These are phyloP conservation scores for Pammene aurita DNA, from an alignment of 2,888 invertebrate genomes.

Conservation along the genomic window DNA sequence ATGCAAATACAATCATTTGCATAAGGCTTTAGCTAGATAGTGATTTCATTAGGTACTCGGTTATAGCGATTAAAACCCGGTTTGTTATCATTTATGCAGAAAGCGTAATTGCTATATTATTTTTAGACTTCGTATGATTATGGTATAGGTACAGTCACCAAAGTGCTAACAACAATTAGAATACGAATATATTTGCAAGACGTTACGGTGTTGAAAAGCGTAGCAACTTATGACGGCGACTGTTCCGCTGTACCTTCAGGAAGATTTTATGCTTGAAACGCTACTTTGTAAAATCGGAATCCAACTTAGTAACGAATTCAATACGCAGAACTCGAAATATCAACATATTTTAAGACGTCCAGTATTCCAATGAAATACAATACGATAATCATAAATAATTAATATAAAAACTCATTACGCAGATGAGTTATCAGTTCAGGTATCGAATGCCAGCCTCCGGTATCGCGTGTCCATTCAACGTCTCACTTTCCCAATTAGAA, in stretches of 20 bases:
- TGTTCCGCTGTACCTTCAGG: no score
- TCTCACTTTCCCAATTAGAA: constrained; percentile 53
- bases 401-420: constrained; percentile 3
- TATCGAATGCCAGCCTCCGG: constrained; percentile 12
- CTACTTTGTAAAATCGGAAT: no score
- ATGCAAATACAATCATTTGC: constrained; percentile 32
- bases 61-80: constrained; percentile 17
- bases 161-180: no score
- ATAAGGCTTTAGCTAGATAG: constrained; percentile 29
- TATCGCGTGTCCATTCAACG: constrained; percentile 38
- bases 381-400: not conserved
- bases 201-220: no score
- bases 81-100: constrained; percentile 27
- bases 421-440: constrained; percentile 5
- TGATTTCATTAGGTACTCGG: constrained; percentile 21
- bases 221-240: no score
- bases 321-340: no score
- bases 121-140: not conserved
- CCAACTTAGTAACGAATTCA: no score
- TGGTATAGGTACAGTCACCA: not conserved
- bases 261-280: no score
- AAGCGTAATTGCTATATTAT: constrained; percentile 20
- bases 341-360: no score
- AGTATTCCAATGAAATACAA: not conserved
- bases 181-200: no score